These are phyloP conservation scores for Serripes groenlandicus DNA, from an alignment of 2,888 invertebrate species.

Conservation along the genomic window DNA sequence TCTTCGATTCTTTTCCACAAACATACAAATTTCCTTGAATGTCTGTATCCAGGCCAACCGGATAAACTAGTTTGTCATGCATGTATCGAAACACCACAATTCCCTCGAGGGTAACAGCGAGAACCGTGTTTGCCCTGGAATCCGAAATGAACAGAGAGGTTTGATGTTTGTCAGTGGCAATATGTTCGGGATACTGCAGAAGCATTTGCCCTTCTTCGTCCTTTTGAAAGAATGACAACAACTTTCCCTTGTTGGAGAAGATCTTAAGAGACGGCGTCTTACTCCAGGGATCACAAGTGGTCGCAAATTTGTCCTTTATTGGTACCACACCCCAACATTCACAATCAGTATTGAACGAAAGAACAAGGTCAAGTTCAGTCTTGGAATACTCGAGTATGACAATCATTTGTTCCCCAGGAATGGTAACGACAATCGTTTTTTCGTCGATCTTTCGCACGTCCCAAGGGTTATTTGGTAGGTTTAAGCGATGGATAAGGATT, in stretches of 20 bases:
- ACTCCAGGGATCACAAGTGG: conserved; percentile 65
- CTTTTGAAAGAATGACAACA: conserved; percentile 52
- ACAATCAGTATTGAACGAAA: conserved; percentile 49
- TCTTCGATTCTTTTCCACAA: conserved; percentile 63
- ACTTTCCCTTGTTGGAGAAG: conserved; percentile 49
- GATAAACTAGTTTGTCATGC: conserved; percentile 45
- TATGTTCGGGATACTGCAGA: conserved; percentile 59
- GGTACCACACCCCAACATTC: conserved; percentile 63
- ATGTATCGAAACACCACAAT: conserved; percentile 52
- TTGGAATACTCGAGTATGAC: conserved; percentile 43
- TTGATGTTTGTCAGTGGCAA: conserved; percentile 43
- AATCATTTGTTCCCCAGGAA: conserved; percentile 56
- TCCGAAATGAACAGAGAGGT: conserved; percentile 51
- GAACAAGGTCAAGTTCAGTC: conserved; percentile 38
- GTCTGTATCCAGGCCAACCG: conserved; percentile 53
- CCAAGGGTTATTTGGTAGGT: conserved; percentile 63
- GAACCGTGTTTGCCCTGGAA: conserved; percentile 33
- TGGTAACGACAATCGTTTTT: conserved; percentile 47
- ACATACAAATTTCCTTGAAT: conserved; percentile 61
- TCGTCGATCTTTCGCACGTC: conserved; percentile 58
- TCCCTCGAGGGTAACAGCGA: conserved; percentile 48
- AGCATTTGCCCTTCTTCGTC: conserved; percentile 42
- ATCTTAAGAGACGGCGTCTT: conserved; percentile 51
- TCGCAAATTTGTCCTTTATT: conserved; percentile 49
- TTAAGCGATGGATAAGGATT: conserved; percentile 31